These are phyloP conservation scores for Nephrotoma appendiculata DNA, from an alignment of 2,888 invertebrate species.

Conservation along the genomic window DNA sequence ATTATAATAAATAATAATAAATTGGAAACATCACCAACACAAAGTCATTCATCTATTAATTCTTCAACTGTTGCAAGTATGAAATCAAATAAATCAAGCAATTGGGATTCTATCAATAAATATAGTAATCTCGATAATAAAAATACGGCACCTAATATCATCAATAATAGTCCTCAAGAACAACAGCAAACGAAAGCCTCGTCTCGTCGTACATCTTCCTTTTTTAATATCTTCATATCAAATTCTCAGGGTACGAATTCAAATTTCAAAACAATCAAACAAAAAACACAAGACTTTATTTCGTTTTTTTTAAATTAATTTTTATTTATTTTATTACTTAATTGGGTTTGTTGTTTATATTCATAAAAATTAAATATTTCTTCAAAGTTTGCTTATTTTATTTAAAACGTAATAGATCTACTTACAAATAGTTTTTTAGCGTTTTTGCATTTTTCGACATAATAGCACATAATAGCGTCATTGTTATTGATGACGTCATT, in stretches of 20 bases:
- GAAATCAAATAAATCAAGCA: conserved; percentile 8
- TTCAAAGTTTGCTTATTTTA: neutral
- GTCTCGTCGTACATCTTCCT: conserved; percentile 85
- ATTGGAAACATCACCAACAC: conserved; percentile 19
- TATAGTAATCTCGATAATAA: conserved; percentile 2
- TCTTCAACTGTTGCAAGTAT: conserved; percentile 16
- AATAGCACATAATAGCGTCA: too few species aligned
- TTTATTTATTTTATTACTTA: neutral
- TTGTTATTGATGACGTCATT: neutral
- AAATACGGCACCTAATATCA: conserved; percentile 10
- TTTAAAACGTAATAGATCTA: neutral
- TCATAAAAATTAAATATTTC: neutral
- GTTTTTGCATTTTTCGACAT: neutral
- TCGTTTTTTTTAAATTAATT: neutral
- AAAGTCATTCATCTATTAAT: conserved; percentile 21
- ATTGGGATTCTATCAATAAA: conserved; percentile 5
- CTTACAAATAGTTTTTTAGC: neutral
- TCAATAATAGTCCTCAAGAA: conserved; percentile 12
- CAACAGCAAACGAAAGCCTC: conserved; percentile 39
- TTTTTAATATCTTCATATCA: conserved; percentile 90
- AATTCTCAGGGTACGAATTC: conserved; percentile 70
- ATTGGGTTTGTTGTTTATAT: neutral
- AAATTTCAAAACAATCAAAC: conserved; percentile 9
- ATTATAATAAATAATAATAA: neutral
- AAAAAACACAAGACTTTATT: neutral